Percentiles rank a stretch among this genome's conserved stretches.
Conservation (phyloP, 2,797 vertebrate species). For the Xerus rutilus region DNA sequence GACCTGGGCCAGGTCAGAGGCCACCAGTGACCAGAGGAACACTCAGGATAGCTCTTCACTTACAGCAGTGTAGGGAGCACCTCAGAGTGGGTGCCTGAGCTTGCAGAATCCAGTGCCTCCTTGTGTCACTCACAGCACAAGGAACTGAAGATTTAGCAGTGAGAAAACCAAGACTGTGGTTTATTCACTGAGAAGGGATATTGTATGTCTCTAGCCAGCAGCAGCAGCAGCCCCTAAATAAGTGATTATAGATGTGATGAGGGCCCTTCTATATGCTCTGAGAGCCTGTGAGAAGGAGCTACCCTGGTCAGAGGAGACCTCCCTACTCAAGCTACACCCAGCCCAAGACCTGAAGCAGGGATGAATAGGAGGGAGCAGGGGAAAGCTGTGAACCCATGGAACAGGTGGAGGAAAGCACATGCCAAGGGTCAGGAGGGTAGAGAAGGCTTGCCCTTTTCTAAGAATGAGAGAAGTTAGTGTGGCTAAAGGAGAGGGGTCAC, state of each 20-base stretch:
- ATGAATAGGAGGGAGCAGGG: background rate
- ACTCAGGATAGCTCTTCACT: background rate
- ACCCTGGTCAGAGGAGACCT: background rate
- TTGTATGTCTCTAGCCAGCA: accelerated
- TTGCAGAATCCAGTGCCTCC: background rate
- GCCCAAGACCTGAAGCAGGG: background rate
- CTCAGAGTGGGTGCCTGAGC: background rate
- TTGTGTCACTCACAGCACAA: accelerated
- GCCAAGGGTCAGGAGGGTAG: background rate
- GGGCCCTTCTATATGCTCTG: background rate
- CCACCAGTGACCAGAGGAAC: background rate
- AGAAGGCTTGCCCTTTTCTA: background rate
- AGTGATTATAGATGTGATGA: background rate
- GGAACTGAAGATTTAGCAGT: background rate
- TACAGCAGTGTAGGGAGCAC: background rate
- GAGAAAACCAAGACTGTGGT: background rate
- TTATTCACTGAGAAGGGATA: accelerated
- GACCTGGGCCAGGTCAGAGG: background rate
- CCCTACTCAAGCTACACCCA: background rate
- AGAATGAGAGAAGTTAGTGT: background rate
- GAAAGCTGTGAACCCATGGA: background rate
- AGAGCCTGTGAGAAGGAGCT: background rate
- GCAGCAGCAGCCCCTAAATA: too few species aligned
- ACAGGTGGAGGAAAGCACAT: background rate
- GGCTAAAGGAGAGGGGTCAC: background rate